Evolutionary conservation across 2,113 vertebrate genomes (phyloP), one percentile per base, ranked within the genome.

Genomic region (Astur gentilis): DNA sequence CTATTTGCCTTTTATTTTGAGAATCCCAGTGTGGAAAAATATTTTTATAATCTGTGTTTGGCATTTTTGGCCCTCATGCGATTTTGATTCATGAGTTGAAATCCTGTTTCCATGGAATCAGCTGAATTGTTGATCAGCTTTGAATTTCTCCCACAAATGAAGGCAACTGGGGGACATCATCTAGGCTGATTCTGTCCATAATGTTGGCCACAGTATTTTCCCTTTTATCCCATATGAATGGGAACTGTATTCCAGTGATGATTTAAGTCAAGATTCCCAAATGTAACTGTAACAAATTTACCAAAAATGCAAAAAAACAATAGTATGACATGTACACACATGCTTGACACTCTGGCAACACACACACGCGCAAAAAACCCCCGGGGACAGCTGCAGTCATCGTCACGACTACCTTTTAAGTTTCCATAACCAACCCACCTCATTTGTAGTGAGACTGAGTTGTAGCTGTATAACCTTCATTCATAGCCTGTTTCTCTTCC

Each of bases 81-180:
- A 40, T 89, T 92, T 94, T 91, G 70, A 77, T 96, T 95, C 91
- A 47, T 42, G 52, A 85, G 66, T 83, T 91, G 52, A 96, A 94
- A 83, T 80, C 45, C n/a, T n/a, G 93, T 94, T 95, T 95, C 93
- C 82, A 77, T 94, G 89, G 89, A 91, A 85, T 95, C 38, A 83
- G 3, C 23, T 91, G 87, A 83, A 65, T n/a, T 87, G 77, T 90
- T 93, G 58, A 86, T 96, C 38, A 72, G 82, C 82, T 93, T 83
- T 87, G 62, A 72, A 77, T 90, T 96, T 94, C 75, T 91, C 26
- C 66, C 66, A 67, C 50, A 93, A 87, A 91, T 93, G 58, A 70
- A 87, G 62, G 61, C 61, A 52, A 20, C 22, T 25, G 29, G 32
- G 40, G 78, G 77, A 38, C 57, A 80, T 72, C 20, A 76, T 69